These are phyloP conservation scores for Pseudoips prasinana DNA, from an alignment of 2,888 invertebrate species.

Conservation along the genomic window DNA sequence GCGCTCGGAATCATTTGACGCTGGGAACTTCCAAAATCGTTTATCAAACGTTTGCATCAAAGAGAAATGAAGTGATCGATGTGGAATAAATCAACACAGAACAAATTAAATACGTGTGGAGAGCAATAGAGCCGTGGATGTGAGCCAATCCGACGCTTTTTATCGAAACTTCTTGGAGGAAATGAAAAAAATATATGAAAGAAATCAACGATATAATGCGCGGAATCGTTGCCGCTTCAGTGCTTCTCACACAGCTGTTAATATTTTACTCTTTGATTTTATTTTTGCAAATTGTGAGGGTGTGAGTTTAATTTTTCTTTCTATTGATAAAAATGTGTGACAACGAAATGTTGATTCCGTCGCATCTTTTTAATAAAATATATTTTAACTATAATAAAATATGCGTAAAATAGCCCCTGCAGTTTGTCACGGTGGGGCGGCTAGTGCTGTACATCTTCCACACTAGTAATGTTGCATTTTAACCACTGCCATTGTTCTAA, in stretches of 20 bases:
- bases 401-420: no score
- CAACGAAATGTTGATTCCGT: not conserved
- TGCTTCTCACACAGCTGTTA: slow-evolving; percentile 42
- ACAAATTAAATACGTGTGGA: slow-evolving; percentile 67
- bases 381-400: no score
- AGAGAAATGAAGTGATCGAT: slow-evolving; percentile 59
- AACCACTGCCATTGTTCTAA: no score
- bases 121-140: slow-evolving; percentile 52
- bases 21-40: slow-evolving; percentile 38
- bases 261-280: slow-evolving; percentile 43
- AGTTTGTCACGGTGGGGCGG: no score
- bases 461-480: no score
- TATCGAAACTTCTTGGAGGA: slow-evolving; percentile 48
- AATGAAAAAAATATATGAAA: slow-evolving; percentile 44
- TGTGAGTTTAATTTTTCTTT: slow-evolving; percentile 26
- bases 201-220: slow-evolving; percentile 44
- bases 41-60: slow-evolving; percentile 50
- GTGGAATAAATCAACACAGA: slow-evolving; percentile 66
- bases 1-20: slow-evolving; percentile 21
- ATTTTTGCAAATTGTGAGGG: slow-evolving; percentile 26
- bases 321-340: slow-evolving; percentile 2
- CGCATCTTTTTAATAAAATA: no score
- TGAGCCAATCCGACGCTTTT: slow-evolving; percentile 49
- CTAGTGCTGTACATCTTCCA: no score
- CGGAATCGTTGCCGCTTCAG: slow-evolving; percentile 36